A percentile compares a stretch with the other conserved stretches of the same genome.
These are phyloP conservation scores for Cheilosia variabilis DNA, from an alignment of 2,888 invertebrate species.

Conservation along the genomic window DNA sequence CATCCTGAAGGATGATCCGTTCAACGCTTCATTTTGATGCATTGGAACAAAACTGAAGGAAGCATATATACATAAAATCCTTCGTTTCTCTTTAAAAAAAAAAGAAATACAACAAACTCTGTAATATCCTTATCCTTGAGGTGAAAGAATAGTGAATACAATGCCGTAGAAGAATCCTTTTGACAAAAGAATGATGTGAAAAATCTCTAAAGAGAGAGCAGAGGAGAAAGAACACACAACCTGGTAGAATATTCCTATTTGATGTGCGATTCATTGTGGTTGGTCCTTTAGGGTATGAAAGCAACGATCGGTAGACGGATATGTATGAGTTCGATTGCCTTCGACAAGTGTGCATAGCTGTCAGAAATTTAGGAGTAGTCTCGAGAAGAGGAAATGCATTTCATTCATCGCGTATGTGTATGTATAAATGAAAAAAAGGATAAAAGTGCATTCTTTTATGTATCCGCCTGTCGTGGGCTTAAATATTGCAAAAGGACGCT, in stretches of 20 bases:
- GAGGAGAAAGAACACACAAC: slow-evolving; percentile 3
- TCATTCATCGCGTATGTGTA: slow-evolving; percentile 16
- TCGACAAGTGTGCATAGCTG: slow-evolving; percentile 43
- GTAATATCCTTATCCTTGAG: slow-evolving; percentile 56
- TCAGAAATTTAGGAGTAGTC: background rate
- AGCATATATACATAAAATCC: slow-evolving; percentile 1
- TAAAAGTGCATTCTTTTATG: background rate
- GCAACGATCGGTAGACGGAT: slow-evolving; percentile 2
- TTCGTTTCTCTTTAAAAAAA: slow-evolving; percentile 1
- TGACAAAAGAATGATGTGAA: slow-evolving; percentile 6
- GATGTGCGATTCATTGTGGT: slow-evolving; percentile 39
- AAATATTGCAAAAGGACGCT: slow-evolving; percentile 6
- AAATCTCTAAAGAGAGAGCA: slow-evolving; percentile 2
- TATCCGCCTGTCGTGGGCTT: background rate
- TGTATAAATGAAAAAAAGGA: background rate
- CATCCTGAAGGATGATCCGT: slow-evolving; percentile 39
- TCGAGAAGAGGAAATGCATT: slow-evolving; percentile 50
- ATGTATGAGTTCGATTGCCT: slow-evolving; percentile 15
- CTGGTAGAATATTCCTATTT: slow-evolving; percentile 39
- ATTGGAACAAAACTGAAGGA: slow-evolving; percentile 9
- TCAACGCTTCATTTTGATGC: slow-evolving; percentile 38
- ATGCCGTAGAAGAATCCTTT: slow-evolving; percentile 21
- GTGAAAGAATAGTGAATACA: slow-evolving; percentile 7
- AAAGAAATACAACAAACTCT: slow-evolving; percentile 24
- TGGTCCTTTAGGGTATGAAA: slow-evolving; percentile 31